Conservation (phyloP, 2,113 vertebrate genomes). For the Dendropsophus ebraccatus region DNA sequence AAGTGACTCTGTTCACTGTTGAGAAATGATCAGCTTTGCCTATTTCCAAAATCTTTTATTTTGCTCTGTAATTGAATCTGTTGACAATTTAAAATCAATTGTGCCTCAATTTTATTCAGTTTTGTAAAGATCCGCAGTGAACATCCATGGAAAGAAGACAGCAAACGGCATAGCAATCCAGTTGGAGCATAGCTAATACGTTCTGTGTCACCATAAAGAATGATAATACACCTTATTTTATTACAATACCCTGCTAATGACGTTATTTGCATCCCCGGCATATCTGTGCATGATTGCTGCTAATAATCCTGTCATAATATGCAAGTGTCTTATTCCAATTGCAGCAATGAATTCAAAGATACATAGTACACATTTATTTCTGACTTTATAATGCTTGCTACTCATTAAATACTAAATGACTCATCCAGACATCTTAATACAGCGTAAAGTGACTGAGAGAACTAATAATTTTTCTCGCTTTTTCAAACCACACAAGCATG, state of each 20-base stretch:
- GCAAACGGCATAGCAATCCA: slow-evolving; percentile 75
- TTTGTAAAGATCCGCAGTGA: slow-evolving; percentile 76
- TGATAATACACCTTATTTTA: slow-evolving; percentile 85
- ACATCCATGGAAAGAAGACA: slow-evolving; percentile 77
- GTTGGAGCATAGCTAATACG: slow-evolving; percentile 82
- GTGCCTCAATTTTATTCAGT: slow-evolving; percentile 74
- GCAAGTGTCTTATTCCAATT: slow-evolving; percentile 86
- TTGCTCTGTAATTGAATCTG: slow-evolving; percentile 62
- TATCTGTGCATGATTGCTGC: slow-evolving; percentile 90
- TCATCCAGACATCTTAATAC: slow-evolving; percentile 97
- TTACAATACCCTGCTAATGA: slow-evolving; percentile 91
- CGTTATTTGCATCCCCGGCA: slow-evolving; percentile 92
- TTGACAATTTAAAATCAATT: slow-evolving; percentile 64
- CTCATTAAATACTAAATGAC: slow-evolving; percentile 97
- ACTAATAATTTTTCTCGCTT: slow-evolving; percentile 90
- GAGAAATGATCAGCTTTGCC: not conserved
- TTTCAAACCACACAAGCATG: slow-evolving; percentile 89
- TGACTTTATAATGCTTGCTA: slow-evolving; percentile 93
- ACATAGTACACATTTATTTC: slow-evolving; percentile 91
- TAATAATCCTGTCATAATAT: slow-evolving; percentile 91
- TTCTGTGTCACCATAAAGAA: slow-evolving; percentile 83
- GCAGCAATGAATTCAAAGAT: slow-evolving; percentile 89
- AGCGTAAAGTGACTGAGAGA: slow-evolving; percentile 90
- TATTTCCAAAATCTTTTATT: slow-evolving; percentile 63
- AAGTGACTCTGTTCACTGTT: not conserved